Evolutionary conservation across 2,888 invertebrate genomes (phyloP), one percentile per base, ranked within the genome.

Genomic region (Dendrolimus houi): DNA sequence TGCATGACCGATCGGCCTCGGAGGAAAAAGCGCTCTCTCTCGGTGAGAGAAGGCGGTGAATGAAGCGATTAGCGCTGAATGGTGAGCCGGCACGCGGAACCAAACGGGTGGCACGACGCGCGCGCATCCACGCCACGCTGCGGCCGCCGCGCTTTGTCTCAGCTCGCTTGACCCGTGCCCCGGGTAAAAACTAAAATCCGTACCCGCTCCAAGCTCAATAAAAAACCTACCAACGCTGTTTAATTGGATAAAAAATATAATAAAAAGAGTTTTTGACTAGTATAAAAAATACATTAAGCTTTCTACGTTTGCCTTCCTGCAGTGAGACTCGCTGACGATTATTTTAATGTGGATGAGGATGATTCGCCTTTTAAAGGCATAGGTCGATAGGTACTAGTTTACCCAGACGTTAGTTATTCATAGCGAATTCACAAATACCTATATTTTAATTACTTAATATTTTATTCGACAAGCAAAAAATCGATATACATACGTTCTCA

Each of bases 61-160:
- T 90, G 86, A 88, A 90, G 89, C 88, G 88, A 89, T 90, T 90
- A 87, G 81, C 82, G 85, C 85, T 87, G 82, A 87, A 87, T 87
- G 77, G 82, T 74, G 62, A 67, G 67, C 71, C 79, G 88, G 90
- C 87, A 90, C 81, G 81, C 83, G 82, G 85, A 88, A 90, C 89
- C 81, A 87, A 85, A 73, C 71, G 75, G 68, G 64, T 62, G 67
- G 74, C 85, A 85, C 84, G 85, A 85, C 79, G 79, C 75, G 75
- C 76, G 78, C 72, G 70, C 74, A 72, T 64, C 79, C 75, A 77
- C 74, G 79, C 78, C 47, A 77, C 74, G 79, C 78, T 65, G 79
- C 69, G 77, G 83, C 80, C 74, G 79, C 78, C 65, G 79, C 69
- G 77, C 83, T 81, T 88, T 88, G 89, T 89, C 88, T 89, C 88